Conservation (phyloP, 2,113 vertebrate species). For the Bagarius yarrelli region DNA sequence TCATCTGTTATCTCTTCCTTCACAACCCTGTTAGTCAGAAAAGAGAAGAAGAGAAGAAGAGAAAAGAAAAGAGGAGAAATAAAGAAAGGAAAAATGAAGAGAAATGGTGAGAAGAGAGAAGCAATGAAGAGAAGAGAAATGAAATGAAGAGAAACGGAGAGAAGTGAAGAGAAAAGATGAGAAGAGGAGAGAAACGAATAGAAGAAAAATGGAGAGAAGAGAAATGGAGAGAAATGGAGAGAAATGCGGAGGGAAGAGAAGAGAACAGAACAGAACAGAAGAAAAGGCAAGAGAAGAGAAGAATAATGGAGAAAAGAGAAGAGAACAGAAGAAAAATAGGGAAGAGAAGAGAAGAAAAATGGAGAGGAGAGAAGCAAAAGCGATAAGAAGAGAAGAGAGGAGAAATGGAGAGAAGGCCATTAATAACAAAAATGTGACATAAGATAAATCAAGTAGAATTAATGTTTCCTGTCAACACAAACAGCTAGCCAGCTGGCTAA, state of each 20-base stretch:
- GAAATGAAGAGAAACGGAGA: neutral
- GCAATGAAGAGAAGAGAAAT: neutral
- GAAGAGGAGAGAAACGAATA: neutral
- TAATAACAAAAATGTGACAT: neutral
- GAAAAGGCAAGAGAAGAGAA: neutral
- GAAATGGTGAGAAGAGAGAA: neutral
- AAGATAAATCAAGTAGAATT: neutral
- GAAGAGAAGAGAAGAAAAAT: neutral
- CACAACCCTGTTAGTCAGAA: slow-evolving; percentile 80
- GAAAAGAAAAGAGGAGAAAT: slow-evolving; percentile 43
- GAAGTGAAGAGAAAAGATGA: too few relatives aligned
- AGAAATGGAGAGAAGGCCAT: neutral
- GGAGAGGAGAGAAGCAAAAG: neutral
- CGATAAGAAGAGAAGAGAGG: neutral
- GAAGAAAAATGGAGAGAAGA: slow-evolving; percentile 42
- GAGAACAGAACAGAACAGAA: neutral
- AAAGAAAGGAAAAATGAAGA: slow-evolving; percentile 39
- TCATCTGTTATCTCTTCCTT: slow-evolving; percentile 98
- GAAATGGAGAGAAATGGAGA: slow-evolving; percentile 21
- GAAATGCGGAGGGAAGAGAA: neutral
- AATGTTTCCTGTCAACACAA: neutral
- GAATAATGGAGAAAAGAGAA: neutral
- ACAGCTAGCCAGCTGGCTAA: neutral
- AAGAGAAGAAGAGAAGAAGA: slow-evolving; percentile 25
- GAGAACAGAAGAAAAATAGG: too few relatives aligned